These are phyloP conservation scores for Gymnopithys bicolor DNA, from an alignment of 2,797 vertebrate genomes.

Conservation along the genomic window DNA sequence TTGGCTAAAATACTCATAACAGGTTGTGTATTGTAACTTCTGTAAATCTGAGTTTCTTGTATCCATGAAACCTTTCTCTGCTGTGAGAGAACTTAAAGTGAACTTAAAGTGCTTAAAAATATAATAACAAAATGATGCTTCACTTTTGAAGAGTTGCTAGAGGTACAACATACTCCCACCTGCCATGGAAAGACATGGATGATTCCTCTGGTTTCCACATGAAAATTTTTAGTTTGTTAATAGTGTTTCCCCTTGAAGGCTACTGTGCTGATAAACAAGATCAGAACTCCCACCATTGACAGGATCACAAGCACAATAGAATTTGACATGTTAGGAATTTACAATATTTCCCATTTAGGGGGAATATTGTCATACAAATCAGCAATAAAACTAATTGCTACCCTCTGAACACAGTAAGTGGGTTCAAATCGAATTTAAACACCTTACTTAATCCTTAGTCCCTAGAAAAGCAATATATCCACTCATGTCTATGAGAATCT, in stretches of 20 bases:
- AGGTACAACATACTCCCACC: neutral
- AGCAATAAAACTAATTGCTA: neutral
- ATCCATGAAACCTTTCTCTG: neutral
- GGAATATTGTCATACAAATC: neutral
- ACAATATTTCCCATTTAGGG: neutral
- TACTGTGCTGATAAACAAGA: neutral
- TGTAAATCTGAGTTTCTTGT: neutral
- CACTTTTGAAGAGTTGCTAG: neutral
- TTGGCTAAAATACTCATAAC: neutral
- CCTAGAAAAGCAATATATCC: neutral
- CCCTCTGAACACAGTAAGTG: neutral
- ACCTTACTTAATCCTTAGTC: neutral
- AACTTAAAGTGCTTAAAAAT: neutral
- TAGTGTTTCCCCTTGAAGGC: neutral
- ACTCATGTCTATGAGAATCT: neutral
- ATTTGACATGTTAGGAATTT: neutral
- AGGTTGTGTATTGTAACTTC: neutral
- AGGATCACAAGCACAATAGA: neutral
- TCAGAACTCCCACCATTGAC: neutral
- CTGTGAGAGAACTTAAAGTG: neutral
- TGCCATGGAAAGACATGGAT: neutral
- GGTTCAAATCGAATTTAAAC: neutral
- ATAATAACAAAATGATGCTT: neutral
- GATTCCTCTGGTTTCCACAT: neutral
- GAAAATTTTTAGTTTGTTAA: neutral